Evolutionary conservation across 1,140 invertebrate species (phyloP).

Genomic region (Leptopilina boulardi): DNA sequence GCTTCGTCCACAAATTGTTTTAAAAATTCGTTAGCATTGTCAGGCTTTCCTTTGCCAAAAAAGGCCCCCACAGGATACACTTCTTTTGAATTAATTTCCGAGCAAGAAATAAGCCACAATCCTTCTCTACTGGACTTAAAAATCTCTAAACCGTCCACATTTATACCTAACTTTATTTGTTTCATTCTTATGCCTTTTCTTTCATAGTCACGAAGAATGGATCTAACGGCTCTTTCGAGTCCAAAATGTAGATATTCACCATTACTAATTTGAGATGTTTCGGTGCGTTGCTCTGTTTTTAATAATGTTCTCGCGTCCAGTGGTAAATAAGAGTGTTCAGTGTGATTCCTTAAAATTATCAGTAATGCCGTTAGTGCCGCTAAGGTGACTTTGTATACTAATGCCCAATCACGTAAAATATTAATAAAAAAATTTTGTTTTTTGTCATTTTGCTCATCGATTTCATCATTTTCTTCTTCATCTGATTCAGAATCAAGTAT

Average conservation of each 20-base stretch:
- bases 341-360: background rate
- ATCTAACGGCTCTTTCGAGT: slow-evolving; percentile 32
- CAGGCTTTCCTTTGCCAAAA: slow-evolving; percentile 39
- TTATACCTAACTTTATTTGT: slow-evolving; percentile 36
- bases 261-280: background rate
- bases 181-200: background rate
- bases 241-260: slow-evolving; percentile 44
- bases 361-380: background rate
- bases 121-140: slow-evolving; percentile 38
- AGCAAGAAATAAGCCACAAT: slow-evolving; percentile 58
- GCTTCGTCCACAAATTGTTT: slow-evolving; percentile 36
- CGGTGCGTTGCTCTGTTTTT: slow-evolving; percentile 38
- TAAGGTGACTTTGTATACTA: background rate
- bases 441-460: no score
- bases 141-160: slow-evolving; percentile 51
- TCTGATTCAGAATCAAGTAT: no score
- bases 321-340: background rate
- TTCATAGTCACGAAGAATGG: slow-evolving; percentile 3
- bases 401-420: no score
- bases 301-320: slow-evolving; percentile 39
- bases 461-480: no score
- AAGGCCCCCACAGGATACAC: slow-evolving; percentile 36
- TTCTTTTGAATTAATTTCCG: slow-evolving; percentile 34
- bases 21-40: slow-evolving; percentile 36
- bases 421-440: no score